These are phyloP conservation scores for Orbicella faveolata DNA, from an alignment of 64 coral and sea anemone species.

Conservation along the genomic window DNA sequence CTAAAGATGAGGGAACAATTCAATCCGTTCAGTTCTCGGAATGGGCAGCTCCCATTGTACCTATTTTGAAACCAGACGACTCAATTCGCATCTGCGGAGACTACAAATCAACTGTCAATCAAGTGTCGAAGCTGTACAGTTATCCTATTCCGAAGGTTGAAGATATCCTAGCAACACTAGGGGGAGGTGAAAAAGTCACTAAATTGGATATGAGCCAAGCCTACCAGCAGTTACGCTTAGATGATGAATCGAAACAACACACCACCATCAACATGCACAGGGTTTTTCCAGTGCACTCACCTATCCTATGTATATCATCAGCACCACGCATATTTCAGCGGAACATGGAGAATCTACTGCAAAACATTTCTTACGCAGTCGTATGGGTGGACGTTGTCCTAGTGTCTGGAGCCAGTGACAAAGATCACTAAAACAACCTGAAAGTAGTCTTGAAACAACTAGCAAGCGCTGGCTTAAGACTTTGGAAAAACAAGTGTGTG, in stretches of 20 bases:
- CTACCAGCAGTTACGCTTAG: conserved; percentile 36
- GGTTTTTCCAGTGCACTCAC: conserved; percentile 32
- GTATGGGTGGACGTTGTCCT: no score
- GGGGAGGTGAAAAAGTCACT: conserved; percentile 38
- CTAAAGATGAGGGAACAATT: conserved; percentile 31
- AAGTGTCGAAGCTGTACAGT: no score
- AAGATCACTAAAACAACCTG: not conserved
- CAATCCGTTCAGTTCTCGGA: conserved; percentile 30
- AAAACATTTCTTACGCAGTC: conserved; percentile 21
- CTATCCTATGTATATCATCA: conserved; percentile 33
- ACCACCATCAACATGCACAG: conserved; percentile 50
- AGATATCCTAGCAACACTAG: no score
- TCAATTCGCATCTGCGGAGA: no score
- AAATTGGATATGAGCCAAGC: conserved; percentile 47
- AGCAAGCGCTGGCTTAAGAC: conserved; percentile 17
- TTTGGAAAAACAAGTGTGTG: conserved; percentile 21
- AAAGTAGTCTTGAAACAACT: conserved; percentile 14
- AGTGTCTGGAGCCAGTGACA: not conserved
- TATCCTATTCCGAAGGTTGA: no score
- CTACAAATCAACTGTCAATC: no score
- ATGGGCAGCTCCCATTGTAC: conserved; percentile 61
- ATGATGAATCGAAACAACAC: conserved; percentile 23
- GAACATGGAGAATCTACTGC: conserved; percentile 47
- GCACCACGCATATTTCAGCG: conserved; percentile 48
- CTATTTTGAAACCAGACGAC: conserved; percentile 16